A percentile compares a stretch with the other conserved stretches of the same genome.
Evolutionary conservation across 2,113 vertebrate genomes (phyloP).

Genomic region (Arvicanthis niloticus): DNA sequence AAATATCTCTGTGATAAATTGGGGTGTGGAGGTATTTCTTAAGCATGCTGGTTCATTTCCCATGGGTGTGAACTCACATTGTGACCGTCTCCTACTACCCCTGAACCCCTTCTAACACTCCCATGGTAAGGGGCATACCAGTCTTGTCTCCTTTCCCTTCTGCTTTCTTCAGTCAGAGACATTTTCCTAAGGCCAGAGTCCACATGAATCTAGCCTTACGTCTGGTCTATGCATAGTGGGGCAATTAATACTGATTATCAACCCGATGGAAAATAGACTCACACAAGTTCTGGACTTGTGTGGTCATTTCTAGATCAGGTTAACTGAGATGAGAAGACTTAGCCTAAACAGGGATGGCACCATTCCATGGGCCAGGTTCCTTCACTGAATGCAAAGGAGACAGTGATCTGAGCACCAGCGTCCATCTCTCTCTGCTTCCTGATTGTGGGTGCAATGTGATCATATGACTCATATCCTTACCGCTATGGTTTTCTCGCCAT

Average conservation of each 20-base stretch:
- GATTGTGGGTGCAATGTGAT: not conserved
- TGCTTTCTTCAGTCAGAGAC: no score
- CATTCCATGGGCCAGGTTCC: not conserved
- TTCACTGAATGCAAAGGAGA: no score
- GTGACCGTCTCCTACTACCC: not conserved
- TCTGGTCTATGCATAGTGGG: no score
- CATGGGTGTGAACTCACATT: no score
- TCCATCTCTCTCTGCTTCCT: not conserved
- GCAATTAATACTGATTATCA: not conserved
- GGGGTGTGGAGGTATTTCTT: not conserved
- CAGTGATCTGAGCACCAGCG: not conserved
- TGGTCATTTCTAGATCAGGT: not conserved
- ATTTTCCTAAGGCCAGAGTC: not conserved
- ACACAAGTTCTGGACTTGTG: not conserved
- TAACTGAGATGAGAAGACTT: not conserved
- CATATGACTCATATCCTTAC: not conserved
- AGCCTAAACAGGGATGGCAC: not conserved
- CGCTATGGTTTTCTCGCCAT: not conserved
- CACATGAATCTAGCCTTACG: no score
- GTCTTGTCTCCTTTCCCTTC: not conserved
- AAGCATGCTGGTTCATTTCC: no score
- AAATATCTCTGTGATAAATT: not conserved
- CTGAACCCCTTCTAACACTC: no score
- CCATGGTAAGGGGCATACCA: fast-evolving
- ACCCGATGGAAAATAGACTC: not conserved